Percentiles rank a stretch among this genome's conserved stretches.
Evolutionary conservation across 2,113 vertebrate species (phyloP).

Genomic region (Gobio gobio): DNA sequence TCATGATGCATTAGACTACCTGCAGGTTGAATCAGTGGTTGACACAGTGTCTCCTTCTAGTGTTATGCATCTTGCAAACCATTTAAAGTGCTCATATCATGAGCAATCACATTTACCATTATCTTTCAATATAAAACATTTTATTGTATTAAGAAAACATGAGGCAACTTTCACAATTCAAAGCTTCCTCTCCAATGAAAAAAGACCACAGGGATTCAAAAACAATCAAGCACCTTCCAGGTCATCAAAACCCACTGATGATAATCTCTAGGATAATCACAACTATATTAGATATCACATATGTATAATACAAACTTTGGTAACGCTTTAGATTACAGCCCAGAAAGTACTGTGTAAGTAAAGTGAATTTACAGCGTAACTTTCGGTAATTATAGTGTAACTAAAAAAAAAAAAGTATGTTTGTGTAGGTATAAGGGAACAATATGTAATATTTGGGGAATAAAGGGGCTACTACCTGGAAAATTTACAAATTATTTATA

Average conservation of each 20-base stretch:
- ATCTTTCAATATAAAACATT: slow-evolving; percentile 2
- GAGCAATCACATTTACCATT: neutral
- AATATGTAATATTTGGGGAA: too few species aligned
- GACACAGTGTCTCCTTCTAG: neutral
- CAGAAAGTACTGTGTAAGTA: too few species aligned
- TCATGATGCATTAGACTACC: neutral
- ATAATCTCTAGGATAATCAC: neutral
- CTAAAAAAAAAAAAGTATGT: too few species aligned
- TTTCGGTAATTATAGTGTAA: too few species aligned
- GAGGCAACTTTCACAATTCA: neutral
- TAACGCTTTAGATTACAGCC: too few species aligned
- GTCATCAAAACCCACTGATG: too few species aligned
- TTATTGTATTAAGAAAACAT: neutral
- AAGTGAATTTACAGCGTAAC: too few species aligned
- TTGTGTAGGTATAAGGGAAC: too few species aligned
- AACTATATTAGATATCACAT: neutral
- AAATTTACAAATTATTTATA: too few species aligned
- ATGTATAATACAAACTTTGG: neutral
- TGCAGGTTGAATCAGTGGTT: neutral
- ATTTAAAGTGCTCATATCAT: neutral
- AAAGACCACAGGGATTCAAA: neutral
- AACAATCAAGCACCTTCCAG: too few species aligned
- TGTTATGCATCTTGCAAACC: neutral
- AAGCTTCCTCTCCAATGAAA: neutral
- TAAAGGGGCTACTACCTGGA: too few species aligned